phyloP scores from a whole-genome alignment of 1,140 invertebrate genomes.

The Habropoda laboriosa region DNA sequence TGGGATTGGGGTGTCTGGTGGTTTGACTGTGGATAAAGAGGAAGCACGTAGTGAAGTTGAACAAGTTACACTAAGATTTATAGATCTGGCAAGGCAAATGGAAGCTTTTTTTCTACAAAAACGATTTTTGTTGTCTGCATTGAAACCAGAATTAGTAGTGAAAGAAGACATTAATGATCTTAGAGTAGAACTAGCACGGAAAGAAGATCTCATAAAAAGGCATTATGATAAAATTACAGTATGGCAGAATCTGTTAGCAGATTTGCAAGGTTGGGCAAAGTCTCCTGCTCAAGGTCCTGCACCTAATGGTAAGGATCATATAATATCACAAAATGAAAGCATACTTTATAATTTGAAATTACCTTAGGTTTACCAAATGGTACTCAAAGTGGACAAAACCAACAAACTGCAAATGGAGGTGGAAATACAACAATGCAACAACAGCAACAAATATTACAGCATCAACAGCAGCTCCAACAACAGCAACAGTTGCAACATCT shows the following conservation, averaged over 20 bases:
- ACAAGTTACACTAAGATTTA: constrained; percentile 90
- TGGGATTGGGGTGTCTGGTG: constrained; percentile 70
- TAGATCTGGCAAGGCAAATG: constrained; percentile 95
- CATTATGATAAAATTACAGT: constrained; percentile 95
- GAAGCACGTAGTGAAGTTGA: constrained; percentile 93
- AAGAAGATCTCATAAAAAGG: constrained; percentile 93
- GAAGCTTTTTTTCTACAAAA: constrained; percentile 97
- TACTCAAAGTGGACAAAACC: constrained; percentile 68
- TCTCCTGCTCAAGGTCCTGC: constrained; percentile 80
- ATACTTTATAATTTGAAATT: constrained; percentile 55
- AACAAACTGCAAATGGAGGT: constrained; percentile 69
- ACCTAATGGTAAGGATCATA: constrained; percentile 77
- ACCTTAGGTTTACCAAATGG: constrained; percentile 72
- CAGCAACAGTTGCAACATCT: constrained; percentile 83
- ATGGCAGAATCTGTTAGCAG: constrained; percentile 93
- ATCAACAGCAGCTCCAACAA: constrained; percentile 80
- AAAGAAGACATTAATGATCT: constrained; percentile 96
- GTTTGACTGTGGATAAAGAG: constrained; percentile 88
- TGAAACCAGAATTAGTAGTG: constrained; percentile 95
- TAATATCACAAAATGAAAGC: constrained; percentile 3
- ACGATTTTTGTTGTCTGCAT: constrained; percentile 92
- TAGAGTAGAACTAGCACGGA: constrained; percentile 90
- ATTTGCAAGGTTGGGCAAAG: constrained; percentile 84
- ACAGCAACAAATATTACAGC: constrained; percentile 79
- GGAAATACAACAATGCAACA: constrained; percentile 66